Evolutionary conservation across 2,888 invertebrate species (phyloP).

Genomic region (Eilema sororculum): DNA sequence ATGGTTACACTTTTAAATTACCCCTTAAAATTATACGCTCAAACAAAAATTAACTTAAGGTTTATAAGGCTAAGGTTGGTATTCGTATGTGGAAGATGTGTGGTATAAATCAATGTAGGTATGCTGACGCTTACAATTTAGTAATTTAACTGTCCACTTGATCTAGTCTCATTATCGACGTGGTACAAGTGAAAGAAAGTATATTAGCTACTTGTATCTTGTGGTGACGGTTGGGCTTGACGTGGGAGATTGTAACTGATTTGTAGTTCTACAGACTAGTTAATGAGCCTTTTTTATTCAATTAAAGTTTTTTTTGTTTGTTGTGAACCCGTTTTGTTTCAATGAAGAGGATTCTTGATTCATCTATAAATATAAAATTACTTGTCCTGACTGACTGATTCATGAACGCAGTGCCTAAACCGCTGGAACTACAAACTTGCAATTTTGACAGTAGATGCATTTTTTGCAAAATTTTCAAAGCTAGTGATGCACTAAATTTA

Average conservation of each 20-base stretch:
- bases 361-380: too few species aligned
- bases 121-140: conserved; percentile 76
- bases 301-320: too few species aligned
- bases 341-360: too few species aligned
- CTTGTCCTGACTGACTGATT: too few species aligned
- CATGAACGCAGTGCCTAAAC: too few species aligned
- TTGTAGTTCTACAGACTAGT: not conserved
- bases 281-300: not conserved
- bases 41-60: conserved; percentile 23
- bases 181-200: conserved; percentile 30
- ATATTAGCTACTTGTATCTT: not conserved
- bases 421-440: too few species aligned
- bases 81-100: conserved; percentile 23
- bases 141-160: conserved; percentile 79
- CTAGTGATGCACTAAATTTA: too few species aligned
- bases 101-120: conserved; percentile 71
- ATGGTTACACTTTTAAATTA: conserved; percentile 66
- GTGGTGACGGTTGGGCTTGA: not conserved
- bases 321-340: too few species aligned
- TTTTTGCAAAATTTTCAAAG: too few species aligned
- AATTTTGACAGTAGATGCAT: too few species aligned
- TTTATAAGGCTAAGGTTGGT: conserved; percentile 19
- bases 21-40: conserved; percentile 25
- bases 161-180: conserved; percentile 70
- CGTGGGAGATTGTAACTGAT: not conserved